phyloP scores from a whole-genome alignment of 2,797 vertebrate species.

The Premnoplex brunnescens region DNA sequence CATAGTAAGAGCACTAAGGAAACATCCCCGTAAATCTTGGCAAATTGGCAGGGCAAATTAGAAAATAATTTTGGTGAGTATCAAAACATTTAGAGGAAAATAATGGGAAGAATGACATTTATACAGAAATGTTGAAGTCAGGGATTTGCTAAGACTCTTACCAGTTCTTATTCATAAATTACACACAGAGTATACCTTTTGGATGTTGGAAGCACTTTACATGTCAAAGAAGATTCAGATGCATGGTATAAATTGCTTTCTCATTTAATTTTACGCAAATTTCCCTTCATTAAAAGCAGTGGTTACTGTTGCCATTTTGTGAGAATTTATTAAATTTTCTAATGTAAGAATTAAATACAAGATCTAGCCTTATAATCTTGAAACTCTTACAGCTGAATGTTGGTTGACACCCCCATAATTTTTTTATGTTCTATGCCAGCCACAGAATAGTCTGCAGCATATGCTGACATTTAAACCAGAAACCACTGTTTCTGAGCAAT shows the following conservation, averaged over 20 bases:
- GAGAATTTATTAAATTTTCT: neutral
- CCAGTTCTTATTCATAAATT: neutral
- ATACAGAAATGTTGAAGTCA: neutral
- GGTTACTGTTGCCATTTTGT: neutral
- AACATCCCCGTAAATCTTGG: neutral
- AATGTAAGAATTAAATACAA: neutral
- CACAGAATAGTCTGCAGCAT: neutral
- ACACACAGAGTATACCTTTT: neutral
- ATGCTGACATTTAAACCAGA: neutral
- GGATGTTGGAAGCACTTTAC: neutral
- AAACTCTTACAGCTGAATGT: neutral
- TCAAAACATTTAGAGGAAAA: neutral
- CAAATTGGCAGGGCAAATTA: neutral
- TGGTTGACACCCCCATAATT: neutral
- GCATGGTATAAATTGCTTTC: neutral
- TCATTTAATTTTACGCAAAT: neutral
- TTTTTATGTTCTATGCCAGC: neutral
- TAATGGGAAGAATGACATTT: neutral
- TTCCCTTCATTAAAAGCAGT: neutral
- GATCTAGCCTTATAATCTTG: neutral
- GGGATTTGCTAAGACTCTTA: neutral
- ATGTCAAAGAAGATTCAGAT: neutral
- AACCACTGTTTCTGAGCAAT: neutral
- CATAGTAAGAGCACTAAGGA: neutral
- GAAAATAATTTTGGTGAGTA: neutral